phyloP scores from a whole-genome alignment of 2,888 invertebrate genomes.

The Parnassius mnemosyne region DNA sequence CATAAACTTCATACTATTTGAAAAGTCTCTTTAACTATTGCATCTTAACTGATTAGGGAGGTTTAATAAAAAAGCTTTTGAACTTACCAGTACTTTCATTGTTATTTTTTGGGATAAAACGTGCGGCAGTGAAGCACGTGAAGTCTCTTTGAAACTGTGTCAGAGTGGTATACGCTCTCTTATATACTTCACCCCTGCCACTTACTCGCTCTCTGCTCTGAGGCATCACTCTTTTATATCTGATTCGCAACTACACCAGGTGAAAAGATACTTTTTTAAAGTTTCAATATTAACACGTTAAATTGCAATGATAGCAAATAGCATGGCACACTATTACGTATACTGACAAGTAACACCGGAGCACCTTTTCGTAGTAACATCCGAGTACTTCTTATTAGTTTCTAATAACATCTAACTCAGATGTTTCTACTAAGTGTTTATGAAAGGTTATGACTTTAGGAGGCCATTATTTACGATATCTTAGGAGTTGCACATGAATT shows the following conservation, averaged over 20 bases:
- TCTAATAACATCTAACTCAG: slow-evolving; percentile 3
- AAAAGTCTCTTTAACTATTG: slow-evolving; percentile 13
- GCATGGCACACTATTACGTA: slow-evolving; percentile 7
- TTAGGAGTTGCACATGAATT: slow-evolving; percentile 21
- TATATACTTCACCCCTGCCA: slow-evolving; percentile 80
- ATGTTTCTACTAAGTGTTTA: slow-evolving; percentile 15
- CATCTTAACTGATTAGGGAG: slow-evolving; percentile 22
- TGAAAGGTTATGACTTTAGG: slow-evolving; percentile 25
- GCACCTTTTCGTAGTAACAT: slow-evolving; percentile 14
- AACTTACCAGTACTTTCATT: slow-evolving; percentile 77
- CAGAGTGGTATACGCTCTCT: slow-evolving; percentile 73
- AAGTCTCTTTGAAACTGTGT: slow-evolving; percentile 70
- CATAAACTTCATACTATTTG: not conserved
- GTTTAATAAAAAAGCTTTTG: slow-evolving; percentile 39
- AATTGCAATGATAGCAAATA: slow-evolving; percentile 18
- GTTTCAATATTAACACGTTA: slow-evolving; percentile 16
- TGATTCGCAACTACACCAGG: slow-evolving; percentile 58
- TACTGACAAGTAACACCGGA: slow-evolving; percentile 5
- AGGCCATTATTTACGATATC: slow-evolving; percentile 22
- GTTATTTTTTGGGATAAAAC: slow-evolving; percentile 52
- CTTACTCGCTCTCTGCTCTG: slow-evolving; percentile 56
- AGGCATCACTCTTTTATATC: slow-evolving; percentile 74
- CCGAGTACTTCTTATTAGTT: too few relatives aligned
- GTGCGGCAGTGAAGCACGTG: slow-evolving; percentile 67
- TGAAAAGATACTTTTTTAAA: slow-evolving; percentile 42